Evolutionary conservation across 2,888 invertebrate genomes (phyloP), one percentile per base, ranked within the genome.

Genomic region (Ceratothoa steindachneri): DNA sequence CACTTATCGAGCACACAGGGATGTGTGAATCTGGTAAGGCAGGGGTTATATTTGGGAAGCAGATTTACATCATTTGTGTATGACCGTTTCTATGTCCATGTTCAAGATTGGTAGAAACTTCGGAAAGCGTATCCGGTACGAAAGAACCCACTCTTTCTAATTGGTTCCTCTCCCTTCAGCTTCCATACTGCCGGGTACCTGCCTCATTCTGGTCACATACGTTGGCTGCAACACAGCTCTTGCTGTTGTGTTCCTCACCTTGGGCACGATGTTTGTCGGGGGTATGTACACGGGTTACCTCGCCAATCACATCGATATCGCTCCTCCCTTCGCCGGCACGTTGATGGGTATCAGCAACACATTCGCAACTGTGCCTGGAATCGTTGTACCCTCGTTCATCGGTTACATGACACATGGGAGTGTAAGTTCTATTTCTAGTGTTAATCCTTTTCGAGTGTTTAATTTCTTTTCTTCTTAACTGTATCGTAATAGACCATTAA

Each of bases 281-380:
- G 92, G 90, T 72, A 93, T 92, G 91, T 93, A 91, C 84, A 92
- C 92, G 0, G 93, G 93, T 0, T 93, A 89, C 82, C 90, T 93
- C 87, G 92, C 93, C 80, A 94, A 93, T 80, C 93, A 93, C 82
- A 91, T 94, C 78, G 93, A 94, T 85, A 85, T 94, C 69, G 90
- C 93, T 4, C 93, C 93, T 0, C 92, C 91, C 83, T 92, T 90
- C 83, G 91, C 93, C 1, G 92, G 93, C 0, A 92, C 91, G 0
- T 84, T 93, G 22, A 90, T 93, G 84, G 93, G 91, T 0, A 83
- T 93, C 0, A 92, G 93, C 0, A 93, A 93, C 82, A 90, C 91
- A 0, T 86, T 88, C 9, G 93, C 92, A 0, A 92, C 93, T 0
- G 86, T 93, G 69, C 92, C 93, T 0, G 93, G 93, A 22, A 91